phyloP scores from a whole-genome alignment of 2,797 vertebrate species.

The Threskiornis aethiopicus region DNA sequence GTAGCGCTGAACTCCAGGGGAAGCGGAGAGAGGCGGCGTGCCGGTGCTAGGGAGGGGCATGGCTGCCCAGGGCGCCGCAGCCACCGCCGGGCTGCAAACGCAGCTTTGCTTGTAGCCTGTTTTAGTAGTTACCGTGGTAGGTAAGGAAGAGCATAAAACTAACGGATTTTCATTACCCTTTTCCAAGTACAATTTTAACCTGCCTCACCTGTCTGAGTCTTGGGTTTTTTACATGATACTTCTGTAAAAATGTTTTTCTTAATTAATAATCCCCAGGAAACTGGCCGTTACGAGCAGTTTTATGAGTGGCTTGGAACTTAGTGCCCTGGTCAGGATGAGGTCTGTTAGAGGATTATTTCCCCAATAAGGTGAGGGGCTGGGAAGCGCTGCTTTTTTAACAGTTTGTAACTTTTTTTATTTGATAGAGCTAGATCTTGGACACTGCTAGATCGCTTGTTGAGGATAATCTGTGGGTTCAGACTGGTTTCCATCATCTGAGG shows the following conservation, averaged over 20 bases:
- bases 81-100: fast-evolving
- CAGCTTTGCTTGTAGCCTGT: background rate
- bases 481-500: background rate
- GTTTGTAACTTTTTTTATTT: background rate
- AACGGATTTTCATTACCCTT: background rate
- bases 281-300: background rate
- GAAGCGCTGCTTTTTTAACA: background rate
- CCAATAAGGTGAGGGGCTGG: background rate
- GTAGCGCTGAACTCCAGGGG: background rate
- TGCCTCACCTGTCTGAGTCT: background rate
- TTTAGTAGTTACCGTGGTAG: background rate
- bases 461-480: background rate
- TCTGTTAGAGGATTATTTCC: background rate
- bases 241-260: conserved; percentile 9
- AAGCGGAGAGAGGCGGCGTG: background rate
- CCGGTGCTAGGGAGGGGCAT: background rate
- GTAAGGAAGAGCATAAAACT: background rate
- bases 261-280: background rate
- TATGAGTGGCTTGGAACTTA: background rate
- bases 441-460: background rate
- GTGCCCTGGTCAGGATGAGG: background rate
- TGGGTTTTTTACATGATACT: background rate
- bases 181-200: background rate
- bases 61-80: background rate
- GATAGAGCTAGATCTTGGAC: background rate